phyloP scores from a whole-genome alignment of 1,140 invertebrate species.

The Bilobella aurantiaca region DNA sequence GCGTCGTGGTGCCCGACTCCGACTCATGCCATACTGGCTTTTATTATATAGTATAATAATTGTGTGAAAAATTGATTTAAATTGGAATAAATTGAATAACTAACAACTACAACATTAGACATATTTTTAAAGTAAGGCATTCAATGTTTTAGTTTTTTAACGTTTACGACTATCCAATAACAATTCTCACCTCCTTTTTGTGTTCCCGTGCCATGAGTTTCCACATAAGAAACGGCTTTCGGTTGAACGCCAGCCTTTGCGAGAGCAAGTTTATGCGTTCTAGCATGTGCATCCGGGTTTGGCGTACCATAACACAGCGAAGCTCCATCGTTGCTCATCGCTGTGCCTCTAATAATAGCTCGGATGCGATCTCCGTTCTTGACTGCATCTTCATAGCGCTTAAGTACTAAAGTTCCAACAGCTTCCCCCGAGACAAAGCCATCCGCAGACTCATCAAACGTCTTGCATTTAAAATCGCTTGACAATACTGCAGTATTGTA shows the following conservation, averaged over 20 bases:
- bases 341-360: background rate
- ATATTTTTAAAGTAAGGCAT: no score
- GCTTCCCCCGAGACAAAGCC: conserved; percentile 8
- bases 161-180: no score
- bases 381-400: conserved; percentile 1
- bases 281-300: background rate
- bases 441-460: conserved; percentile 10
- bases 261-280: background rate
- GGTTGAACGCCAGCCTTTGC: background rate
- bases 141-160: no score
- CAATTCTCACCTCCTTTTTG: conserved; percentile 4
- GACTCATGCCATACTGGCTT: no score
- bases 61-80: no score
- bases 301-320: conserved; percentile 6
- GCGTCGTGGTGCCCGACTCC: no score
- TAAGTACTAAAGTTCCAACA: background rate
- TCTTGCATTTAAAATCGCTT: conserved; percentile 4
- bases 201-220: conserved; percentile 12
- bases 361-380: background rate
- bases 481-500: conserved; percentile 1
- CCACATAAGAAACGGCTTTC: background rate
- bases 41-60: no score
- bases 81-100: no score
- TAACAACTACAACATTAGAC: no score
- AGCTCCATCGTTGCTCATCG: background rate